Base-by-base conservation (phyloP, 1,140 invertebrate species). In the Drosophila sp. region DNA sequence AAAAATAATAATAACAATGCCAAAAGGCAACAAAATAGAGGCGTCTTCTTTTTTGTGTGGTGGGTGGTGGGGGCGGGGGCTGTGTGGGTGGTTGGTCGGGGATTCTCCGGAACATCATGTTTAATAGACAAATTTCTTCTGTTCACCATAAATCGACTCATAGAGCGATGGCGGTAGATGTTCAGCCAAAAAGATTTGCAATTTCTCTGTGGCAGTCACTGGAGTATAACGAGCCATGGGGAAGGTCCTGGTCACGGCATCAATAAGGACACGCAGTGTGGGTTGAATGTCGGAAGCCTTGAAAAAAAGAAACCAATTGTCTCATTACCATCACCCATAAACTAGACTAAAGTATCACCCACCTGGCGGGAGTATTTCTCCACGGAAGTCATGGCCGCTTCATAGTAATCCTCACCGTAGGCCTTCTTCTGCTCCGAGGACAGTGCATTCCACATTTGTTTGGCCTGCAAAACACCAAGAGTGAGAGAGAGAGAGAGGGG, bases 381-480 rank as follows among this genome's bases (percentile, higher is more conserved):
- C 69, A 97, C 93, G 72, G 95, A 94, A 33, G 96, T 92, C 86
- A 97, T 94, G 70, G 96, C 95, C 67, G 94, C 94, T 85, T 97
- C 96, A 89, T 97, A 97, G 80, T 97, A 95, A 84, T 96, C 95
- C 91, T 96, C 94, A 3, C 96, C 96, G 81, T 96, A 97, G 70
- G 95, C 95, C 57, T 95, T 94, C 84, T 95, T 95, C 66, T 96
- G 95, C 92, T 96, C 95, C 71, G 96, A 95, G 79, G 94, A 95
- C 44, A 97, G 92, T 79, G 95, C 93, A 68, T 94, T 94, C 96
- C 96, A 97, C 96, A 97, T 96, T 68, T 95, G 94, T 75, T 95
- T 94, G 4, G 96, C 96, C 91, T 96, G 93, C 47, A 32, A 68
- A 66, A 35, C 17, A 17, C 17, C 17, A 17, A 17, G 17, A 17